Evolutionary conservation across 1,140 invertebrate species (phyloP).

Genomic region (Laodelphax striatellus): DNA sequence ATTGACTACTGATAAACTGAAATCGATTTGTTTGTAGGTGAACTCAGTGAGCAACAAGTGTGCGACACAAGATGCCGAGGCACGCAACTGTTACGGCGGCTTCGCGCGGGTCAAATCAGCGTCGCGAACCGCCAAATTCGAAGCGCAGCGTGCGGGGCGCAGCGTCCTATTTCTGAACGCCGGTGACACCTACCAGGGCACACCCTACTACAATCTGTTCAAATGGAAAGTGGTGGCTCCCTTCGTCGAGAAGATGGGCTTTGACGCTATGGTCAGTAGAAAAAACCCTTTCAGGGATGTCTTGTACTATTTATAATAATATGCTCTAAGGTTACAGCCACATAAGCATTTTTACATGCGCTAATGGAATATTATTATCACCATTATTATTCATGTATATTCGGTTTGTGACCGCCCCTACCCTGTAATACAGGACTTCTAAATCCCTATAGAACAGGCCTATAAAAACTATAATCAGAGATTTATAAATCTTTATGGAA

Average conservation of each 20-base stretch:
- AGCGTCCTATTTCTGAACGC: slow-evolving; percentile 68
- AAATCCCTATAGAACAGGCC: too few species aligned
- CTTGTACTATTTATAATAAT: too few species aligned
- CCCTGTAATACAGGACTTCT: too few species aligned
- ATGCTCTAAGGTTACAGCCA: too few species aligned
- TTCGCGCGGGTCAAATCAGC: slow-evolving; percentile 32
- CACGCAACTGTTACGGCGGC: slow-evolving; percentile 26
- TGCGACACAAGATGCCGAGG: not conserved
- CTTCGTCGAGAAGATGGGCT: slow-evolving; percentile 62
- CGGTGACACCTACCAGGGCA: slow-evolving; percentile 83
- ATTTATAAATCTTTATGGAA: too few species aligned
- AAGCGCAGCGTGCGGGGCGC: slow-evolving; percentile 42
- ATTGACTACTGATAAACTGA: too few species aligned
- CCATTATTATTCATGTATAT: too few species aligned
- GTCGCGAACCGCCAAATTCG: slow-evolving; percentile 75
- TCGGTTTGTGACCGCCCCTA: too few species aligned
- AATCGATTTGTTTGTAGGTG: not conserved
- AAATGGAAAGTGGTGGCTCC: slow-evolving; percentile 61
- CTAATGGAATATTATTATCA: too few species aligned
- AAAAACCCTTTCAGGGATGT: too few species aligned
- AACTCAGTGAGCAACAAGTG: not conserved
- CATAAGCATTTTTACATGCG: too few species aligned
- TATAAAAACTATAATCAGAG: too few species aligned
- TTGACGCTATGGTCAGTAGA: slow-evolving; percentile 64
- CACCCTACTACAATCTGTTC: slow-evolving; percentile 66